Evolutionary conservation across 2,888 invertebrate species (phyloP), one percentile per base, ranked within the genome.

Genomic region (Gasteruption jaculator): DNA sequence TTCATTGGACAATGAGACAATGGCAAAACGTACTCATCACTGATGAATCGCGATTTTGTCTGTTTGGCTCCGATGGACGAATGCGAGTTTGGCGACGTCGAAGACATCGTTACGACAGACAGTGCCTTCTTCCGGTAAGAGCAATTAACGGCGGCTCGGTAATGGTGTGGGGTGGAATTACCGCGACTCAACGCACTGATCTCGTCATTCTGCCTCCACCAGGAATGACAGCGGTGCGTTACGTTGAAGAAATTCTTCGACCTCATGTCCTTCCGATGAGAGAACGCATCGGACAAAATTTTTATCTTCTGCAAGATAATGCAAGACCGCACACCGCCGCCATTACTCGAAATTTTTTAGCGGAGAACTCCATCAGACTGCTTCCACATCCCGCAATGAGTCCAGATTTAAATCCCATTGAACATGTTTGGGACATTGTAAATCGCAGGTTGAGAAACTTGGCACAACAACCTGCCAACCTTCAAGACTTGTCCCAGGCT

Each of bases 231-330:
- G n/a, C n/a, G n/a, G n/a, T n/a, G n/a, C n/a, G n/a, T n/a, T n/a
- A 43, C 20, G 22, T 43, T 7, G n/a, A 44, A 11, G 26, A 41
- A 26, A 38, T 46, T 43, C 26, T 46, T n/a, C 11, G 26, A 19
- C 39, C 43, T n/a, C n/a, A 27, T 18, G 43, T 46, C 12, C 18
- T 49, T 16, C 39, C 35, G 7, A n/a, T 12, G 4, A 26, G 41
- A 30, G 29, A 32, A 15, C 24, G 25, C 7, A 18, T 27, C 11
- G 34, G 46, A 29, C 18, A n/a, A n/a, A n/a, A 22, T 3, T 45
- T 48, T 20, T 37, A 45, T 19, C 29, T 46, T 2, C 42, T 46
- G 46, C 50, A 47, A n/a, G 46, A 48, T 34, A 51, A 48, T 30
- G 46, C 46, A 19, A 46, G 43, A 5, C 39, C 45, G 25, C 49